phyloP scores from a whole-genome alignment of 64 coral and sea anemone species.

The Porites lutea region DNA sequence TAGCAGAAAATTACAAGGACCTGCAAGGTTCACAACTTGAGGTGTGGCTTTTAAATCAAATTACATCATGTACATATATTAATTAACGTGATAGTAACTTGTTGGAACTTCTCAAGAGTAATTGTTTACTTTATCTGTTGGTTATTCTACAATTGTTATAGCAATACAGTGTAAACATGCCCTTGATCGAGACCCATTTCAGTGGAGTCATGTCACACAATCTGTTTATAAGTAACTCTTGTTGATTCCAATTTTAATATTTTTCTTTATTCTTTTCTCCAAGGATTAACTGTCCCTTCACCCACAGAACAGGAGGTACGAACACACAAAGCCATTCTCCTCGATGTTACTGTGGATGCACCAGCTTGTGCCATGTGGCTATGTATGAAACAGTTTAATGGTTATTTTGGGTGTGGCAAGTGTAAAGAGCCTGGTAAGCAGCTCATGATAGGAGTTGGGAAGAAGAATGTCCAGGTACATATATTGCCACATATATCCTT shows the following conservation, averaged over 20 bases:
- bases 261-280: neutral
- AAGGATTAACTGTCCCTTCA: too few relatives aligned
- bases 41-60: neutral
- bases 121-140: neutral
- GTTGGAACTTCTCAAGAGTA: neutral
- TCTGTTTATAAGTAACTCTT: too few relatives aligned
- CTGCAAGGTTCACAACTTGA: neutral
- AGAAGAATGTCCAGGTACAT: neutral
- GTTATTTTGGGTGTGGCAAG: slow-evolving; percentile 40
- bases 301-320: neutral
- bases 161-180: neutral
- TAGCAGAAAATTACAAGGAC: neutral
- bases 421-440: slow-evolving; percentile 53
- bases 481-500: slow-evolving; percentile 63
- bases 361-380: slow-evolving; percentile 5
- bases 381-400: slow-evolving; percentile 34
- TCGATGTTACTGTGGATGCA: slow-evolving; percentile 1
- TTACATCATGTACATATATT: neutral
- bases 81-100: neutral
- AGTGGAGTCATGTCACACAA: neutral
- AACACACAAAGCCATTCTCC: neutral
- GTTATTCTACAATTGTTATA: neutral
- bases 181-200: neutral
- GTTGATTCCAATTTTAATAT: too few relatives aligned
- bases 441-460: slow-evolving; percentile 21